These are phyloP conservation scores for Melipona bicolor DNA, from an alignment of 2,888 invertebrate species.

Conservation along the genomic window DNA sequence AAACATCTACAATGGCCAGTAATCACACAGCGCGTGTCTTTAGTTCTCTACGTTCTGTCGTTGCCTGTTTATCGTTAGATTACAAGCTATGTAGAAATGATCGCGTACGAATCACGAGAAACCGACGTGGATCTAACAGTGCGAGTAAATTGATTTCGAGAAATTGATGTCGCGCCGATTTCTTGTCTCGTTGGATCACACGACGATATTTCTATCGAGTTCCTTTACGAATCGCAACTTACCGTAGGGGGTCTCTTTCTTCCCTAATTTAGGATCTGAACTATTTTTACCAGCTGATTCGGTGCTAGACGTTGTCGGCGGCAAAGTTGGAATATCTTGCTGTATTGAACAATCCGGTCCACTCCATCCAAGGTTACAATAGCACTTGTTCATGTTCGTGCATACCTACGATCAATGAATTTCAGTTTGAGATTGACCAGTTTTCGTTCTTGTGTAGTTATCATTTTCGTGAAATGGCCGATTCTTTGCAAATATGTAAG, in stretches of 20 bases:
- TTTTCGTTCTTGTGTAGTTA: background rate
- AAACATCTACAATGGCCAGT: conserved; percentile 1
- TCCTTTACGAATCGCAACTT: conserved; percentile 84
- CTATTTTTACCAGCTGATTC: conserved; percentile 86
- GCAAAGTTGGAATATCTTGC: conserved; percentile 88
- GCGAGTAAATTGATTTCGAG: background rate
- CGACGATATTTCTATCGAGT: background rate
- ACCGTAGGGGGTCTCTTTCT: conserved; percentile 97
- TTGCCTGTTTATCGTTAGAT: background rate
- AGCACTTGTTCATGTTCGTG: conserved; percentile 96
- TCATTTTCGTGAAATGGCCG: too few species aligned
- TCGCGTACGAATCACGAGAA: background rate
- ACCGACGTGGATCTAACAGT: background rate
- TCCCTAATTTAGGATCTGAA: conserved; percentile 88
- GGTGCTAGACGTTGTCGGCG: conserved; percentile 86
- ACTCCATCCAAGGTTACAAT: conserved; percentile 94
- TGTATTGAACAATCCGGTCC: conserved; percentile 94
- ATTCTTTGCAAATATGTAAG: too few species aligned
- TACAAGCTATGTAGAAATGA: background rate
- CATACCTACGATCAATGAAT: conserved; percentile 88
- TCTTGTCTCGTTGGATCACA: background rate
- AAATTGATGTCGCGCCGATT: background rate
- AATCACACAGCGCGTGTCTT: background rate
- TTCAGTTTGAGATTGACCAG: background rate
- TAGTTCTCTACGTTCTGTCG: background rate